Percentiles rank a stretch among this genome's conserved stretches.
Conservation (phyloP, 1,140 invertebrate species). For the Drosophila nigromelanica region DNA sequence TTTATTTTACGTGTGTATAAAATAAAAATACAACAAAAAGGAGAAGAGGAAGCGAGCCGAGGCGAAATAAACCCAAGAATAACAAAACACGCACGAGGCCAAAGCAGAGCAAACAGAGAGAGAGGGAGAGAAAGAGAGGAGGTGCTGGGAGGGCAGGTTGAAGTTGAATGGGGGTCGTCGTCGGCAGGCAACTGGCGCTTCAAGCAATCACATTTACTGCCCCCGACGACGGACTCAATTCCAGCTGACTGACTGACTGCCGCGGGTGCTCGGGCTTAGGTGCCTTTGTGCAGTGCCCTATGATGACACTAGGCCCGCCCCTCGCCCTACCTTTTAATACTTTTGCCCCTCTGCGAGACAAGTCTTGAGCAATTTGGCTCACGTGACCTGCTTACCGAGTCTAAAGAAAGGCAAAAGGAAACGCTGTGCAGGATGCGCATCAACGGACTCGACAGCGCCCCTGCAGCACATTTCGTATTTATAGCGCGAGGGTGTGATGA, state of each 20-base stretch:
- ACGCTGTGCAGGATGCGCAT: slow-evolving; percentile 48
- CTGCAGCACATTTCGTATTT: slow-evolving; percentile 51
- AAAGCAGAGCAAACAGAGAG: slow-evolving; percentile 16
- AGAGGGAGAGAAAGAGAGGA: background rate
- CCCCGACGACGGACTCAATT: slow-evolving; percentile 35
- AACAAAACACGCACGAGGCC: slow-evolving; percentile 43
- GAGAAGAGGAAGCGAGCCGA: background rate
- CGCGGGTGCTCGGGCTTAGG: slow-evolving; percentile 1
- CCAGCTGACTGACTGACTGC: slow-evolving; percentile 29
- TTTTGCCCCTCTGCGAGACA: background rate
- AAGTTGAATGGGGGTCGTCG: background rate
- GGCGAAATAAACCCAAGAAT: slow-evolving; percentile 21
- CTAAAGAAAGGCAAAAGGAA: slow-evolving; percentile 51
- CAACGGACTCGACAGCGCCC: slow-evolving; percentile 15
- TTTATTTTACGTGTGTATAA: slow-evolving; percentile 51
- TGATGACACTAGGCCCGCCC: background rate
- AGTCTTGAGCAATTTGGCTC: slow-evolving; percentile 62
- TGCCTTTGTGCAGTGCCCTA: slow-evolving; percentile 12
- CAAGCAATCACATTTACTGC: slow-evolving; percentile 69
- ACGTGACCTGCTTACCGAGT: slow-evolving; percentile 79
- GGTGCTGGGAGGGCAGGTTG: background rate
- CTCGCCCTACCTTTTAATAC: background rate
- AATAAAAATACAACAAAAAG: background rate
- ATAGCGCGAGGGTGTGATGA: slow-evolving; percentile 28
- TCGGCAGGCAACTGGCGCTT: slow-evolving; percentile 15